Base-by-base conservation (phyloP, 2,888 invertebrate genomes). In the Zygaena filipendulae region DNA sequence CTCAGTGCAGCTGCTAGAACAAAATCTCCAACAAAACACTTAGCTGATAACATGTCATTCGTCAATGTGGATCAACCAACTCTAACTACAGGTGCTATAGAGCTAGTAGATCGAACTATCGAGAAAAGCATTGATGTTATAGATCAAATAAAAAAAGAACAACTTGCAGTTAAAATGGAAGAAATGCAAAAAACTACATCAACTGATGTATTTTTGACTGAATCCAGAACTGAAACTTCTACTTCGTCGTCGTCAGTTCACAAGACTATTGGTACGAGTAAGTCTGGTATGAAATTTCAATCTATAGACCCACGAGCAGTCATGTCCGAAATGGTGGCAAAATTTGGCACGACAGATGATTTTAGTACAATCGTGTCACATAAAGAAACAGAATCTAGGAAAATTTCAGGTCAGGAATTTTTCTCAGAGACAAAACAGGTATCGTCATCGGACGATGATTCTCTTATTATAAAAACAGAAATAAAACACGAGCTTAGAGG, bases 61-160 rank as follows among this genome's bases (percentile, higher is more conserved):
- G 59, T 80, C 4, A 81, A 79, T 40, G 72, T 81, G 14, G 75
- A 79, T 36, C 81, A 82, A 42, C 82, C 83, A 14, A 81, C 81
- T 12, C 59, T 77, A 16, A 82, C 81, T 1, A 81, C 63, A 27
- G 83, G 82, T 35, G 82, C 82, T 13, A 82, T 71, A 40, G 83
- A 82, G 47, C 54, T 82, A 14, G 82, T 82, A 7, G 82, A 83
- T 46, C 59, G 77, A 19, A 68, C 74, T 1, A 67, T 79, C 10
- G 74, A 77, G 49, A 77, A 69, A 35, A 75, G 75, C 28, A 63
- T 71, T 20, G 61, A 62, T 24, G 69, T 74, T 1, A 67, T 70
- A 21, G 68, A 69, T 38, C 70, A 79, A 56, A 71, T 71, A 14
- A 69, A 72, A 33, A 59, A 66, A 43, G 74, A 81, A 53, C 63